Percentiles rank a stretch among this genome's conserved stretches.
phyloP scores from a whole-genome alignment of 2,113 vertebrate genomes.

The Tetrax tetrax region DNA sequence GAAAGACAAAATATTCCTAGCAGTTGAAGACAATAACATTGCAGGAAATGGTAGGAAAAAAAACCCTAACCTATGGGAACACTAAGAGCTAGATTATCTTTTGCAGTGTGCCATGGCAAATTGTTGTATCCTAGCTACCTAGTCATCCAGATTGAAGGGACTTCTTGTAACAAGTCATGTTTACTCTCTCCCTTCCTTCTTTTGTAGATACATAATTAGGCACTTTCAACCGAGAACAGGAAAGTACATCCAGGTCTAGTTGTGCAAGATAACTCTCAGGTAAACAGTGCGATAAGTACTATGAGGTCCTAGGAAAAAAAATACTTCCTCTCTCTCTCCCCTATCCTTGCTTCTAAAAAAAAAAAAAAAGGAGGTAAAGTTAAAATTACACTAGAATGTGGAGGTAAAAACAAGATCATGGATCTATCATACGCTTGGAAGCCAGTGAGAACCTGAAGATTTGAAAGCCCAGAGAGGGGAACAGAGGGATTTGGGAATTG shows the following conservation, averaged over 20 bases:
- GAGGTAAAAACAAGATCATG: not conserved
- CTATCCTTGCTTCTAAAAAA: not conserved
- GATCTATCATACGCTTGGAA: not conserved
- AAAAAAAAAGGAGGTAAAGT: not conserved
- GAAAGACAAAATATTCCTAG: not conserved
- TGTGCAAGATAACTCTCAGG: not conserved
- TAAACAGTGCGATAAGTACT: not conserved
- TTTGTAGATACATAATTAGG: not conserved
- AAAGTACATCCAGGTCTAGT: not conserved
- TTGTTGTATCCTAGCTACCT: not conserved
- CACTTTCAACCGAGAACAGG: not conserved
- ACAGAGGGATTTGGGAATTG: not conserved
- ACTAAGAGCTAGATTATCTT: not conserved
- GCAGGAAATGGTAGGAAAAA: not conserved
- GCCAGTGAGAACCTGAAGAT: not conserved
- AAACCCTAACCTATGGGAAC: not conserved
- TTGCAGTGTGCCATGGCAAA: not conserved
- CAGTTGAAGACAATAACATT: not conserved
- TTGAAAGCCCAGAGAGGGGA: not conserved
- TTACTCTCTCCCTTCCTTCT: not conserved
- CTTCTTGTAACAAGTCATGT: not conserved
- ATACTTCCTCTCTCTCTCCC: rapidly evolving
- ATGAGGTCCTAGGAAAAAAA: not conserved
- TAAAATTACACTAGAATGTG: not conserved
- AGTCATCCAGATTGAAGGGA: not conserved